These are phyloP conservation scores for Oscheius sp. DNA, from an alignment of 2,888 invertebrate species.

Conservation along the genomic window DNA sequence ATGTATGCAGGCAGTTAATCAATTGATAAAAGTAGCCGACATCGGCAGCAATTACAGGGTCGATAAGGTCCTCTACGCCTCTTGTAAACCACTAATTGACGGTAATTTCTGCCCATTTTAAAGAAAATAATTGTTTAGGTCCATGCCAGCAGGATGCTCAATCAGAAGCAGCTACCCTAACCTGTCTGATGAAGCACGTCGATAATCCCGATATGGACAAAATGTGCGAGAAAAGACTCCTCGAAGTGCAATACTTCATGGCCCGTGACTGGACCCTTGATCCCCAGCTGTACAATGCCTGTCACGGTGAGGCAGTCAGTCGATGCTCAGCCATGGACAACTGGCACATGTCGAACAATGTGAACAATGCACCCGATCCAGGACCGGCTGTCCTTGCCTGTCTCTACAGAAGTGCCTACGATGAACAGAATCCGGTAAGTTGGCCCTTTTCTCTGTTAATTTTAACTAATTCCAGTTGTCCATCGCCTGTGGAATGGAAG, in stretches of 20 bases:
- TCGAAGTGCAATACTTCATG: constrained; percentile 97
- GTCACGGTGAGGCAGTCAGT: constrained; percentile 85
- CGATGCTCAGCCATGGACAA: constrained; percentile 68
- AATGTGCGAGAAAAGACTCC: constrained; percentile 88
- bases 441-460: not conserved
- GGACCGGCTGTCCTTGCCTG: constrained; percentile 90
- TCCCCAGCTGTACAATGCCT: constrained; percentile 87
- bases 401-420: constrained; percentile 81
- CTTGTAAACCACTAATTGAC: constrained; percentile 67
- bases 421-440: constrained; percentile 69
- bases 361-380: constrained; percentile 80
- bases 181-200: constrained; percentile 91
- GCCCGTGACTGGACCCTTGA: constrained; percentile 93
- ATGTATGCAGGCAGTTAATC: constrained; percentile 59
- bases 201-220: constrained; percentile 84
- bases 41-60: constrained; percentile 95
- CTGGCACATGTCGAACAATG: constrained; percentile 66
- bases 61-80: constrained; percentile 77
- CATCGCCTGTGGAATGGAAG: constrained; percentile 79
- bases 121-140: constrained; percentile 74
- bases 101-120: constrained; percentile 30
- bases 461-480: constrained; percentile 74
- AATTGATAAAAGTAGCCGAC: constrained; percentile 80
- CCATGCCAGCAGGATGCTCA: constrained; percentile 61
- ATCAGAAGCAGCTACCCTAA: constrained; percentile 79